Conservation (phyloP, 2,888 invertebrate species). For the Noctua pronuba region DNA sequence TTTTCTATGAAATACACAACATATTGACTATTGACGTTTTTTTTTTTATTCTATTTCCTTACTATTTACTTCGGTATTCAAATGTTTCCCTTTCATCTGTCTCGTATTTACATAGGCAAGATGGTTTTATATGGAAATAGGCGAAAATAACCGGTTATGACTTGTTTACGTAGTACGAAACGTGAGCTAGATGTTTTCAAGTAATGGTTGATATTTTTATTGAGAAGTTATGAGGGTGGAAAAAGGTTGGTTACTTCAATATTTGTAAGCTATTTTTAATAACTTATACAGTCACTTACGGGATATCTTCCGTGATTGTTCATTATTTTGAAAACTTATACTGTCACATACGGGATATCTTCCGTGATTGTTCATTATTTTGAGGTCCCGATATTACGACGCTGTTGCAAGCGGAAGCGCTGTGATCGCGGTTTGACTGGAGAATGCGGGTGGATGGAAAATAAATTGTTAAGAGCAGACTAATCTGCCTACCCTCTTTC, state of each 20-base stretch:
- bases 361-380: too few species aligned
- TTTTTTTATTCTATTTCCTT: constrained; percentile 33
- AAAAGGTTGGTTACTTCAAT: neutral
- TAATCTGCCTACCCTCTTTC: too few species aligned
- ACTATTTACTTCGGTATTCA: constrained; percentile 27
- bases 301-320: too few species aligned
- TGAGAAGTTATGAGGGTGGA: neutral
- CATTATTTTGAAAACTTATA: too few species aligned
- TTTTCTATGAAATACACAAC: constrained; percentile 19
- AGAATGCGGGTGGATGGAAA: too few species aligned
- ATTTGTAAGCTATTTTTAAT: neutral
- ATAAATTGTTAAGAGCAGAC: too few species aligned
- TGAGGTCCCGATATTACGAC: too few species aligned
- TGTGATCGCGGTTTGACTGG: too few species aligned
- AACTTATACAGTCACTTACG: too few species aligned
- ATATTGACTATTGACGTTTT: constrained; percentile 34
- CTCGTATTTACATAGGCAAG: constrained; percentile 17
- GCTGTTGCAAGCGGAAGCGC: too few species aligned
- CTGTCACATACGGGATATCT: too few species aligned
- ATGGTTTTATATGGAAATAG: constrained; percentile 13
- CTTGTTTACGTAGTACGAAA: neutral
- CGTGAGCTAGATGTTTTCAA: neutral
- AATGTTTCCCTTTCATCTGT: constrained; percentile 33
- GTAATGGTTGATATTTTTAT: neutral
- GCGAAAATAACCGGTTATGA: constrained; percentile 6